These are phyloP conservation scores for Penaeus japonicus DNA, from an alignment of 1,140 invertebrate species.

Conservation along the genomic window DNA sequence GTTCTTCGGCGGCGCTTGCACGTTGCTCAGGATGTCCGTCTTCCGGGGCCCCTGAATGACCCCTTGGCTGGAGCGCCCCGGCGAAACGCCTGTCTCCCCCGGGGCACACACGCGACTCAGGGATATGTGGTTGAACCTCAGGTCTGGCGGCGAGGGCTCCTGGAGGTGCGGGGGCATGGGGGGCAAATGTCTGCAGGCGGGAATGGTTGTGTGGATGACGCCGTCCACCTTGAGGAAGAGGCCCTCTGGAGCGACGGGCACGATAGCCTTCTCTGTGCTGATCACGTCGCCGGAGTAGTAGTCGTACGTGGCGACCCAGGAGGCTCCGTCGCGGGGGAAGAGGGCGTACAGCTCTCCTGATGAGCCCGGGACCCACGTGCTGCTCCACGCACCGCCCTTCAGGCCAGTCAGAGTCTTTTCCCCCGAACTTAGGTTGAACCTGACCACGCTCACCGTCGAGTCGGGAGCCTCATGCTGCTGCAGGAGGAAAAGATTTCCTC, in stretches of 20 bases:
- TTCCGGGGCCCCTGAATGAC: too few relatives aligned
- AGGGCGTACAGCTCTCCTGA: background rate
- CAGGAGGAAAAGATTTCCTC: slow-evolving; percentile 1
- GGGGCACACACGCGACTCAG: too few relatives aligned
- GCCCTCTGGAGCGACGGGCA: background rate
- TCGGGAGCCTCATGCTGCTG: background rate
- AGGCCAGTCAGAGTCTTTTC: background rate
- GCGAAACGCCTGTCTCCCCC: too few relatives aligned
- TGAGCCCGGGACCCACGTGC: background rate
- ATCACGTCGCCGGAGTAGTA: slow-evolving; percentile 19
- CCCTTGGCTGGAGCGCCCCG: too few relatives aligned
- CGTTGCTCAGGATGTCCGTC: too few relatives aligned
- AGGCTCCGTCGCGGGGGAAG: background rate
- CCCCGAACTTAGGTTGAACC: background rate
- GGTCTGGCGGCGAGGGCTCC: background rate
- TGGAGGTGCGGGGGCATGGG: background rate
- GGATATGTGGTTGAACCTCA: too few relatives aligned
- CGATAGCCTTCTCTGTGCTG: background rate
- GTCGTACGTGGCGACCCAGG: background rate
- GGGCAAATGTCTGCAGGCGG: background rate
- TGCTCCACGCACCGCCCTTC: background rate
- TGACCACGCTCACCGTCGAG: background rate
- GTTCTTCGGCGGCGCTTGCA: too few relatives aligned
- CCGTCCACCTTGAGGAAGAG: slow-evolving; percentile 14
- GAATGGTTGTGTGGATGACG: slow-evolving; percentile 2